Base-by-base conservation (phyloP, 2,797 vertebrate species). In the Pelodytes ibericus region DNA sequence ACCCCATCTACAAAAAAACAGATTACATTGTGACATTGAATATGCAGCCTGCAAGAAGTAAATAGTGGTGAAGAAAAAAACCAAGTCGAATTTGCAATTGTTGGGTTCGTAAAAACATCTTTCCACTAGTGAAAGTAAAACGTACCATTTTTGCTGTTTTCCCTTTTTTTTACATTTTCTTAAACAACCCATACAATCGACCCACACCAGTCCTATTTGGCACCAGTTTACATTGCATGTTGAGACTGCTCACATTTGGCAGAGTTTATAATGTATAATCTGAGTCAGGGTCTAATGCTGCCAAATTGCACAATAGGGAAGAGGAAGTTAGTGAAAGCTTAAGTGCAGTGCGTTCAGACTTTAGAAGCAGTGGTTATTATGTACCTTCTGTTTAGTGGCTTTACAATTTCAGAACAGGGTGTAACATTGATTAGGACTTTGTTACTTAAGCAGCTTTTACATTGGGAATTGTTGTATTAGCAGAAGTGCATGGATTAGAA, bases 201-300 rank as follows among this genome's bases (percentile, higher is more conserved):
- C 39, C 65, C 74, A 76, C 66, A 76, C 58, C 47, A 67, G 65
- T 76, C 49, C 30, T 22, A 69, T 67, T 70, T 76, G 65, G 74
- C 65, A 70, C 24, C 47, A 11, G 15, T 10, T 16, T 36, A 20
- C 62, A 44, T 36, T 36, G 41, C 74, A 56, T 62, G 66, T 49
- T 29, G 30, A 27, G 44, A 53, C 66, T 56, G 58, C 70, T 61
- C 65, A 18, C 57, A 44, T 61, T 56, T 60, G 51, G 74, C 66
- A 62, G 44, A 53, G 58, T 62, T 69, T 49, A 20, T 59, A 63
- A 63, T 70, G 66, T 51, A 76, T 70, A 30, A 70, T 76, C 65
- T 69, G 65, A 76, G 58, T 76, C 65, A 75, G 57, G 65, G 61
- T 61, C 47, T n/a, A 27, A 26, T 61, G 58, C 73, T 62, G 73